Percentiles rank a stretch among this genome's conserved stretches.
phyloP scores from a whole-genome alignment of 2,113 vertebrate genomes.

The Vicugna pacos region DNA sequence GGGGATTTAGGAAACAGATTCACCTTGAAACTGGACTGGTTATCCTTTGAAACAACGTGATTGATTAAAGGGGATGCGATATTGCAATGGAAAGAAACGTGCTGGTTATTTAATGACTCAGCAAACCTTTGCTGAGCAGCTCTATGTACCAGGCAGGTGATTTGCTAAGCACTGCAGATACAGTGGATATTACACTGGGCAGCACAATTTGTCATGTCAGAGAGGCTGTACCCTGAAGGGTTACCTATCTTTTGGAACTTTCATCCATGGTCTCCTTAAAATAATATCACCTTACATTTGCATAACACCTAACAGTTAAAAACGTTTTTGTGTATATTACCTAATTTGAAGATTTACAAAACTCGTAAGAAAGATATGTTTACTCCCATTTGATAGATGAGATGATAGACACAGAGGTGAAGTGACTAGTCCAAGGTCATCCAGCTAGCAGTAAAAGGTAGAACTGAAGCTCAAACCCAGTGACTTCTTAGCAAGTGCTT shows the following conservation, averaged over 20 bases:
- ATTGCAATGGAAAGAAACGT: not conserved
- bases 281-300: not conserved
- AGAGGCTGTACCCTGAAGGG: not conserved
- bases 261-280: not conserved
- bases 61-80: conserved; percentile 31
- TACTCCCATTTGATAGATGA: not conserved
- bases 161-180: not conserved
- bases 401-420: not conserved
- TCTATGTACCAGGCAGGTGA: not conserved
- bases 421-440: conserved; percentile 28
- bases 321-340: conserved; percentile 27
- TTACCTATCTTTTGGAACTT: conserved; percentile 40
- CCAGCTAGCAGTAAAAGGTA: not conserved
- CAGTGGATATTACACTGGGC: not conserved
- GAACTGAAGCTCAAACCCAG: not conserved
- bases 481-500: not conserved
- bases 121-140: not conserved
- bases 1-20: conserved; percentile 29
- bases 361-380: not conserved
- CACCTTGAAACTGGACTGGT: not conserved
- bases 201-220: not conserved
- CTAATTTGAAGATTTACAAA: conserved; percentile 18
- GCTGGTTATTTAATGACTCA: conserved; percentile 8
- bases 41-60: conserved; percentile 21
- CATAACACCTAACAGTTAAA: not conserved